phyloP scores from a whole-genome alignment of 2,113 vertebrate species.

The Eulemur rufifrons region DNA sequence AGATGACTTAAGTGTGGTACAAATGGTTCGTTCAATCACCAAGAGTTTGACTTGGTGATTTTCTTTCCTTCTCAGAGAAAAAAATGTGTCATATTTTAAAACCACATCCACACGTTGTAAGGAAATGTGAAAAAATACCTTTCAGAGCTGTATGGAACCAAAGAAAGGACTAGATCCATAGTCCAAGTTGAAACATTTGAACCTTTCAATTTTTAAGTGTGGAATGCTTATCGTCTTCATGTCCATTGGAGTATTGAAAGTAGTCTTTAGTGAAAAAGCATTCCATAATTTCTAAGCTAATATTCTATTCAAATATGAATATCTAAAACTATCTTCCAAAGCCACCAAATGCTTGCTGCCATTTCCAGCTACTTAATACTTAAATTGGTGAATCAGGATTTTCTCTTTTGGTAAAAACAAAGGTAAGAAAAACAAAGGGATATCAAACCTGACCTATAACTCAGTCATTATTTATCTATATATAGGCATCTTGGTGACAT shows the following conservation, averaged over 20 bases:
- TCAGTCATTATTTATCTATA: conserved; percentile 3
- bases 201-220: neutral
- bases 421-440: neutral
- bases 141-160: neutral
- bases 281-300: conserved; percentile 41
- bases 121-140: neutral
- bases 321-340: neutral
- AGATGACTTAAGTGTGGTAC: neutral
- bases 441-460: neutral
- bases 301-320: neutral
- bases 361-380: conserved; percentile 26
- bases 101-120: neutral
- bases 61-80: neutral
- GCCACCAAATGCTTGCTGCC: neutral
- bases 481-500: neutral
- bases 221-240: conserved; percentile 33
- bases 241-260: conserved; percentile 6
- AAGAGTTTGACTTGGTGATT: conserved; percentile 32
- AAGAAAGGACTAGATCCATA: conserved; percentile 23
- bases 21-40: neutral
- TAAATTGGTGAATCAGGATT: conserved; percentile 19
- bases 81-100: conserved; percentile 17
- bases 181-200: conserved; percentile 39
- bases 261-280: neutral
- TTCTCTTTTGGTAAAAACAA: conserved; percentile 9